Percentiles rank a stretch among this genome's conserved stretches.
Evolutionary conservation across 2,113 vertebrate species (phyloP).

Genomic region (Aegotheles bennettii): DNA sequence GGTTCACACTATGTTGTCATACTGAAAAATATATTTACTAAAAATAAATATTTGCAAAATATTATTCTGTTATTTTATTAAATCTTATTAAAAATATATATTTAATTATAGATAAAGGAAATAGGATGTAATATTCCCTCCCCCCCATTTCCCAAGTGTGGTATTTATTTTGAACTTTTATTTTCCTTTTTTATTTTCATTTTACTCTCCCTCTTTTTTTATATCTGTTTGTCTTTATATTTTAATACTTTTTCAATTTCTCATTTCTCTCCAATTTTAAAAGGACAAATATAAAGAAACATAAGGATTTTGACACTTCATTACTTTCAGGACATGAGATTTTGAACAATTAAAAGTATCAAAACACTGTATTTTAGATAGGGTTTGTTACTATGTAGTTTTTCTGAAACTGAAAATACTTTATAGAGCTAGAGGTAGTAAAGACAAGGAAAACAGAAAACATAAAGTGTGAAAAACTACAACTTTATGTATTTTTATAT

Average conservation of each 20-base stretch:
- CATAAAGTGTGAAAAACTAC: accelerated
- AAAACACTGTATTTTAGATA: not conserved
- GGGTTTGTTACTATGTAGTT: accelerated
- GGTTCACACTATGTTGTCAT: not conserved
- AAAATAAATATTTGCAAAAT: not conserved
- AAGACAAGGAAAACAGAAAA: not conserved
- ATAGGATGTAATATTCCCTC: not conserved
- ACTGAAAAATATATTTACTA: not conserved
- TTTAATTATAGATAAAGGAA: not conserved
- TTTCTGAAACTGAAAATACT: not conserved
- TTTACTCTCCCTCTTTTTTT: not conserved
- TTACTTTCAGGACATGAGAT: not conserved
- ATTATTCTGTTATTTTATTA: not conserved
- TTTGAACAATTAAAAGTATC: not conserved
- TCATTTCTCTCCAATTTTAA: not conserved
- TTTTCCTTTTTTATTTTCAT: not conserved
- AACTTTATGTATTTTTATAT: not conserved
- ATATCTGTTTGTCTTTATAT: not conserved
- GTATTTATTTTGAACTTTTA: accelerated
- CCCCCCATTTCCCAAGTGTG: accelerated
- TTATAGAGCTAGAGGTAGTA: accelerated
- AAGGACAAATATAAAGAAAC: not conserved
- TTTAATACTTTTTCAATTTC: not conserved
- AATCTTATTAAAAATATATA: not conserved
- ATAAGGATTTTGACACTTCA: not conserved